Percentiles rank a stretch among this genome's conserved stretches.
These are phyloP conservation scores for Hippopotamus amphibius DNA, from an alignment of 2,113 vertebrate species.

Conservation along the genomic window DNA sequence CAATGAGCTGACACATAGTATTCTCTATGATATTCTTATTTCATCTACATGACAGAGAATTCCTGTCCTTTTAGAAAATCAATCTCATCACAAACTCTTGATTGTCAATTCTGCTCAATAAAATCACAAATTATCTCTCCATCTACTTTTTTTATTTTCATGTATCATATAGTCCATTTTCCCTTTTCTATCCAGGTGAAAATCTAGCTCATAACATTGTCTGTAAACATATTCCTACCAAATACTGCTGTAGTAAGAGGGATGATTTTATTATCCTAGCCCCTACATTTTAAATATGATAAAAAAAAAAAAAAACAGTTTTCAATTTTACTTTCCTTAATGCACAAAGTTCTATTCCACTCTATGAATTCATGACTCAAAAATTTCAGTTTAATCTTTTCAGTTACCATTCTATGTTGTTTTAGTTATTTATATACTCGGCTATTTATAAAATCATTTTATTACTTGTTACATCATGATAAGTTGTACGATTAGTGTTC, in stretches of 20 bases:
- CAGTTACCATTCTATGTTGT: neutral
- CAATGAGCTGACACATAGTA: rapidly evolving
- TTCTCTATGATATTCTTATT: neutral
- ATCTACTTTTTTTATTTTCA: neutral
- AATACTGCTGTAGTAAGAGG: neutral
- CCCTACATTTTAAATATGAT: neutral
- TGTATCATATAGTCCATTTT: neutral
- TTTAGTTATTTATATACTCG: conserved; percentile 48
- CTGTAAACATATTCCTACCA: neutral
- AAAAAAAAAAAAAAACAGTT: neutral
- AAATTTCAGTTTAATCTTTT: conserved; percentile 12
- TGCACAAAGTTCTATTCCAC: neutral
- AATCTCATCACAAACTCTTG: neutral
- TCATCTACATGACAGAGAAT: neutral
- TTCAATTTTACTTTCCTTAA: neutral
- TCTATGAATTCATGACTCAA: neutral
- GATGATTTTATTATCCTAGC: neutral
- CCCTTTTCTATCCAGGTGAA: neutral
- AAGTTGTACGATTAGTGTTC: neutral
- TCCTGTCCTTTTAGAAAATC: neutral
- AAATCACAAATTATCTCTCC: neutral
- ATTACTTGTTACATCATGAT: neutral
- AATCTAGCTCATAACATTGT: neutral
- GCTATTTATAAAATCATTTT: conserved; percentile 14
- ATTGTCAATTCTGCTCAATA: rapidly evolving